Percentiles rank a stretch among this genome's conserved stretches.
Conservation (phyloP, 2,888 invertebrate species). For the Campoplex nolae region DNA sequence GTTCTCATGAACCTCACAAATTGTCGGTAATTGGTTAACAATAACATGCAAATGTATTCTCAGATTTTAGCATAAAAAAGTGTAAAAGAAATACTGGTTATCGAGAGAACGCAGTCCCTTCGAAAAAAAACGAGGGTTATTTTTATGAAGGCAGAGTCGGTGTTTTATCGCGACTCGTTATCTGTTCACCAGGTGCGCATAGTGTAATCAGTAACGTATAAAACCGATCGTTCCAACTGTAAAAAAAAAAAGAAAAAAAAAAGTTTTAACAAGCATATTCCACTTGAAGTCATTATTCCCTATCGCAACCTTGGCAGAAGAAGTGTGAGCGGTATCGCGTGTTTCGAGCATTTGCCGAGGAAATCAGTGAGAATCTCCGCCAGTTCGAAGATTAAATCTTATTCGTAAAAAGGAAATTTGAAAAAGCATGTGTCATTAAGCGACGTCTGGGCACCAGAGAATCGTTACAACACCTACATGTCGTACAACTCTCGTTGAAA, state of each 20-base stretch:
- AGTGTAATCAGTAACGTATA: slow-evolving; percentile 19
- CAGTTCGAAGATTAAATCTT: not conserved
- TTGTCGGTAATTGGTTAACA: not conserved
- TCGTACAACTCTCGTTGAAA: not conserved
- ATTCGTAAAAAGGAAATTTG: slow-evolving; percentile 23
- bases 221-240: slow-evolving; percentile 2
- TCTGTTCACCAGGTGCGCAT: slow-evolving; percentile 10
- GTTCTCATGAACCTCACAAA: not conserved
- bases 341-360: not conserved
- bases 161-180: slow-evolving; percentile 22
- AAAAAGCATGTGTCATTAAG: not conserved
- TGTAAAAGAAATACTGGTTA: not conserved
- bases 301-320: slow-evolving; percentile 25
- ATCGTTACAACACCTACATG: not conserved
- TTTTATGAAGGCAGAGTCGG: not conserved
- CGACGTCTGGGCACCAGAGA: not conserved
- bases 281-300: slow-evolving; percentile 24
- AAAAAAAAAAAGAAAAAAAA: slow-evolving; percentile 1
- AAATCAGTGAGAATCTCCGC: slow-evolving; percentile 26
- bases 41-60: slow-evolving; percentile 4
- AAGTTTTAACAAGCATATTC: slow-evolving; percentile 14
- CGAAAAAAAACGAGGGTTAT: not conserved
- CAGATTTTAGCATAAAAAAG: slow-evolving; percentile 18
- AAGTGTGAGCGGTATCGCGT: slow-evolving; percentile 6
- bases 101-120: not conserved